Percentiles rank a stretch among this genome's conserved stretches.
Evolutionary conservation across 2,888 invertebrate genomes (phyloP).

Genomic region (Micoletzkya japonica): DNA sequence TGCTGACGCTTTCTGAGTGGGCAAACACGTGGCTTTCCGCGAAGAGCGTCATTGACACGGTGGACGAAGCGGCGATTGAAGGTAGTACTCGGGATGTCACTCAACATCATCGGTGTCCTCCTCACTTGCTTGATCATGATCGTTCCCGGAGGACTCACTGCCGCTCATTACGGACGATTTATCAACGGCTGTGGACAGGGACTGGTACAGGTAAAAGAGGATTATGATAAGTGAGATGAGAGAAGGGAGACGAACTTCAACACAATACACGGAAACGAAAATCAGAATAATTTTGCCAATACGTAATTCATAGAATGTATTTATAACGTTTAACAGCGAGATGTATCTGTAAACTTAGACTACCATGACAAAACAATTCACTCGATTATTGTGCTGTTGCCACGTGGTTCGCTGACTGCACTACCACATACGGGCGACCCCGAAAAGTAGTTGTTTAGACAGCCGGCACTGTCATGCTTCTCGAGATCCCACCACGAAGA

Average conservation of each 20-base stretch:
- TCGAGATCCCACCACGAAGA: conserved; percentile 50
- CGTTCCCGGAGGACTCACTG: conserved; percentile 37
- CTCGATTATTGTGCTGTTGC: background rate
- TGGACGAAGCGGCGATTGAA: too few species aligned
- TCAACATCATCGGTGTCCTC: conserved; percentile 53
- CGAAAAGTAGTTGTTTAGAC: conserved; percentile 37
- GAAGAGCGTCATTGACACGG: too few species aligned
- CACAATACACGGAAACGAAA: too few species aligned
- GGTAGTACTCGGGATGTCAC: conserved; percentile 35
- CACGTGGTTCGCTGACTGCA: background rate
- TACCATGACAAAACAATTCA: too few species aligned
- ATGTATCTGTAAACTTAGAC: too few species aligned
- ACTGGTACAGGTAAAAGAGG: conserved; percentile 45
- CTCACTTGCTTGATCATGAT: conserved; percentile 45
- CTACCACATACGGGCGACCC: too few species aligned
- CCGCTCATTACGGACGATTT: conserved; percentile 48
- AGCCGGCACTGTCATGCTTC: conserved; percentile 54
- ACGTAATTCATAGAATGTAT: too few species aligned
- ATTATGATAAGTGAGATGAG: background rate
- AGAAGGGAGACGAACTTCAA: background rate
- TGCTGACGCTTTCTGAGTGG: too few species aligned
- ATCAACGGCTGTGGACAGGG: conserved; percentile 60
- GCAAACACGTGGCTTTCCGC: too few species aligned
- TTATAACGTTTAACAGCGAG: too few species aligned
- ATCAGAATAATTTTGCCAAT: too few species aligned